Conservation (phyloP, 1,140 invertebrate species). For the Zaprionus ghesquierei region DNA sequence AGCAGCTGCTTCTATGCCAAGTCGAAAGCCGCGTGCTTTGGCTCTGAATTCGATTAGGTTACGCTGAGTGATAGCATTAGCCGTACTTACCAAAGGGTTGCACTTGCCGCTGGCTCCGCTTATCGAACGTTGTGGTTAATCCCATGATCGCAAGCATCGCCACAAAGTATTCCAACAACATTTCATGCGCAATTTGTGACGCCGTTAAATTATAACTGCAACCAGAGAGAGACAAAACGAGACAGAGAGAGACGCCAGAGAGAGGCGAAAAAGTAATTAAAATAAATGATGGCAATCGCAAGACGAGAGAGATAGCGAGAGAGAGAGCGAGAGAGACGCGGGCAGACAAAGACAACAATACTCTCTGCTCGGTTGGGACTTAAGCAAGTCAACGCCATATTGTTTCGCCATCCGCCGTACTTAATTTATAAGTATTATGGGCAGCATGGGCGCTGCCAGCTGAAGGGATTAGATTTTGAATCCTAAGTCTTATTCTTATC, state of each 20-base stretch:
- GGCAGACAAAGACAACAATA: conserved; percentile 4
- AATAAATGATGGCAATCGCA: conserved; percentile 78
- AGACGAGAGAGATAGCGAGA: too few relatives aligned
- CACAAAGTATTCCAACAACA: conserved; percentile 82
- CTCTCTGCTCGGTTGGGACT: neutral
- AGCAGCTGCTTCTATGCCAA: neutral
- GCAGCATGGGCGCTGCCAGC: conserved; percentile 9
- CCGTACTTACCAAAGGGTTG: conserved; percentile 72
- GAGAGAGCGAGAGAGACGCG: too few relatives aligned
- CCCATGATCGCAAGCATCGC: conserved; percentile 82
- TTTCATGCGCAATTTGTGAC: conserved; percentile 82
- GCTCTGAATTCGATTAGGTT: neutral
- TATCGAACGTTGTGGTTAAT: conserved; percentile 81
- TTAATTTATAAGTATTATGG: conserved; percentile 54
- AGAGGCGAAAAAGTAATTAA: conserved; percentile 74
- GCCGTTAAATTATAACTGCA: conserved; percentile 76
- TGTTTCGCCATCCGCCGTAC: conserved; percentile 44
- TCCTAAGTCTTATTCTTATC: conserved; percentile 60
- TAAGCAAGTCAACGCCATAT: conserved; percentile 51
- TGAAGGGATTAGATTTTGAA: conserved; percentile 67
- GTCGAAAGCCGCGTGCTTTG: neutral
- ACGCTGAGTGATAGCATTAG: neutral
- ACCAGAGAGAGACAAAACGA: too few relatives aligned
- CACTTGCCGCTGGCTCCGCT: conserved; percentile 58
- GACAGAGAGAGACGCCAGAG: too few relatives aligned